Evolutionary conservation across 2,797 vertebrate species (phyloP).

Genomic region (Mormyrus hasselquistii): DNA sequence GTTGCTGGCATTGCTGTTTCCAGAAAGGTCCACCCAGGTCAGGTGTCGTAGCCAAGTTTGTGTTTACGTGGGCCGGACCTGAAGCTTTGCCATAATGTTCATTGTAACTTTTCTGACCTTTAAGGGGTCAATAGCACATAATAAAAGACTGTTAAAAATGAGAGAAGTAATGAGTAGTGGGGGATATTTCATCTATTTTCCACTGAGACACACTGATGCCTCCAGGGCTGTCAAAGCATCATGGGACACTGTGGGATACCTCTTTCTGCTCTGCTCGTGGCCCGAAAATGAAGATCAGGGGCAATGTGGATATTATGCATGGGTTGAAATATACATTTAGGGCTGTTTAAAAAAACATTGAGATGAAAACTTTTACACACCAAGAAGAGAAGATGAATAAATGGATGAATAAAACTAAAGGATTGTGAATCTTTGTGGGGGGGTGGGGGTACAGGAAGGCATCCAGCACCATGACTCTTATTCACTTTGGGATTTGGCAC

Average conservation of each 20-base stretch:
- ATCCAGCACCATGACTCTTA: not conserved
- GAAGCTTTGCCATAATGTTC: not conserved
- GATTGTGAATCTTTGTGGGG: not conserved
- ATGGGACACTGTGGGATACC: not conserved
- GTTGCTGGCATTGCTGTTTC: not conserved
- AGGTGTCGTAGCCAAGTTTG: not conserved
- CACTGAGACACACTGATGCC: not conserved
- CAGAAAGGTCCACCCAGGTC: not conserved
- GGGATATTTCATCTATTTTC: not conserved
- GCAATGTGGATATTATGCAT: not conserved
- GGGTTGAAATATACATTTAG: not conserved
- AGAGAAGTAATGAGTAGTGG: not conserved
- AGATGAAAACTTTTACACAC: not conserved
- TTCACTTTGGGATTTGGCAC: not conserved
- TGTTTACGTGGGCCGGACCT: not conserved
- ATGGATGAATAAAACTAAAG: not conserved
- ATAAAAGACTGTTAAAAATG: not conserved
- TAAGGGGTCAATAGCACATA: not conserved
- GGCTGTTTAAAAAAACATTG: not conserved
- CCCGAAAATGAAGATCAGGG: not conserved
- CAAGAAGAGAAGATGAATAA: not conserved
- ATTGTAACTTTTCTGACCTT: not conserved
- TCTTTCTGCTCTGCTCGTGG: not conserved
- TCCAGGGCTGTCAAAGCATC: not conserved
- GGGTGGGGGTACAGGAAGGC: not conserved